Evolutionary conservation across 2,888 invertebrate genomes (phyloP), one percentile per base, ranked within the genome.

Genomic region (Yponomeuta evonymella): DNA sequence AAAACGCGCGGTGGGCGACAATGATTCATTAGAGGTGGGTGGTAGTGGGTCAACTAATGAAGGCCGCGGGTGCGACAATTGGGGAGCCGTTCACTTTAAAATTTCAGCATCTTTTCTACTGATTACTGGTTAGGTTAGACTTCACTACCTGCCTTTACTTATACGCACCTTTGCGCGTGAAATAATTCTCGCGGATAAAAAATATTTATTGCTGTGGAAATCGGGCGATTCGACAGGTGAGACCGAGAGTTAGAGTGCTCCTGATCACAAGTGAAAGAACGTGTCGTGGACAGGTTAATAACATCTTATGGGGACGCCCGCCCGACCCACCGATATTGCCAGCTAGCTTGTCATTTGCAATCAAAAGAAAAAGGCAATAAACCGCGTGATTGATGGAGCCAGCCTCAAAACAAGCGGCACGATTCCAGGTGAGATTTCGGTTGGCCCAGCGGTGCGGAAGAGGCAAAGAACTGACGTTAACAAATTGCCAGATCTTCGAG

Each of bases 11-110:
- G 89, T 88, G 85, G 89, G 89, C 83, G 87, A 79, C 72, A 75
- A 79, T 89, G 89, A 90, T 78, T 90, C 90, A 90, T 83, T 79
- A 75, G 72, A 75, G 72, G 90, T 89, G 86, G 89, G 89, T 78
- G 86, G 81, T 23, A n/a, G 64, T 64, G 12, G 5, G 77, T 78
- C 79, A 81, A 79, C 79, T 81, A 80, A 81, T 76, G 84, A 88
- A 90, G 90, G 89, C 79, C 82, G 76, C 70, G 74, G 75, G 80
- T 81, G 81, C 86, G 88, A 85, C 81, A 87, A 87, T 83, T 85
- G 80, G 43, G 79, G 79, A 82, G 81, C 82, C 83, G 78, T 76
- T 73, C 72, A 72, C 71, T 70, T 74, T 70, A 73, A 70, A 29
- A 72, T 74, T 73, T 74, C 75, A 73, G 43, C 43, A 43, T 43